Evolutionary conservation across 2,113 vertebrate genomes (phyloP).

Genomic region (Coptodon bakossiorum): DNA sequence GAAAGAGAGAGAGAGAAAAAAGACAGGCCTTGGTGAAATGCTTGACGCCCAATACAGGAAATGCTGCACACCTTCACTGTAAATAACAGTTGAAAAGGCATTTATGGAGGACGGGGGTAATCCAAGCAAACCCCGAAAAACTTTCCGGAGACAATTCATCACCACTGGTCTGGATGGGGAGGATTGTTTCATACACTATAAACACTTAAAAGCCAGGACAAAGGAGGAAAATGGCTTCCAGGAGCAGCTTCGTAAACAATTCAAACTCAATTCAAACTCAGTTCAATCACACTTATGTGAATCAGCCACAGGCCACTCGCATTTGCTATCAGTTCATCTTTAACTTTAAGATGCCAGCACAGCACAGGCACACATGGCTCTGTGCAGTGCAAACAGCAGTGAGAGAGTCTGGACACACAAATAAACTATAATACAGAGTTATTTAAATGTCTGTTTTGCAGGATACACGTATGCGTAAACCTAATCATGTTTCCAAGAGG

Average conservation of each 20-base stretch:
- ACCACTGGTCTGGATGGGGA: neutral
- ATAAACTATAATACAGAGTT: neutral
- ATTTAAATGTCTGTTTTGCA: neutral
- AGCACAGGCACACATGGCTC: neutral
- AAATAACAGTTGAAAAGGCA: constrained; percentile 30
- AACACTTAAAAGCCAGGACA: neutral
- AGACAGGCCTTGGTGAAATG: neutral
- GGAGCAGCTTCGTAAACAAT: neutral
- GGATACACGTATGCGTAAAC: neutral
- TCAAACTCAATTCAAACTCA: neutral
- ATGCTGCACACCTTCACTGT: neutral
- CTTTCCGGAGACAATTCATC: constrained; percentile 28
- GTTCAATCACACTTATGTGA: constrained; percentile 20
- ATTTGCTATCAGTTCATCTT: neutral
- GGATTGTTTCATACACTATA: neutral
- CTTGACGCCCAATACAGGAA: neutral
- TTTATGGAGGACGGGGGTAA: constrained; percentile 51
- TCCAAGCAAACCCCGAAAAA: constrained; percentile 39
- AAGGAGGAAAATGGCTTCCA: neutral
- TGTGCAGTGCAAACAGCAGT: neutral
- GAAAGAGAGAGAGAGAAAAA: neutral
- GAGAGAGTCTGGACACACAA: neutral
- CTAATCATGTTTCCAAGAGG: neutral
- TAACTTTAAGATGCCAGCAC: neutral
- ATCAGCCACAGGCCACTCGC: neutral